Evolutionary conservation across 2,113 vertebrate genomes (phyloP).

Genomic region (Serinus canaria): DNA sequence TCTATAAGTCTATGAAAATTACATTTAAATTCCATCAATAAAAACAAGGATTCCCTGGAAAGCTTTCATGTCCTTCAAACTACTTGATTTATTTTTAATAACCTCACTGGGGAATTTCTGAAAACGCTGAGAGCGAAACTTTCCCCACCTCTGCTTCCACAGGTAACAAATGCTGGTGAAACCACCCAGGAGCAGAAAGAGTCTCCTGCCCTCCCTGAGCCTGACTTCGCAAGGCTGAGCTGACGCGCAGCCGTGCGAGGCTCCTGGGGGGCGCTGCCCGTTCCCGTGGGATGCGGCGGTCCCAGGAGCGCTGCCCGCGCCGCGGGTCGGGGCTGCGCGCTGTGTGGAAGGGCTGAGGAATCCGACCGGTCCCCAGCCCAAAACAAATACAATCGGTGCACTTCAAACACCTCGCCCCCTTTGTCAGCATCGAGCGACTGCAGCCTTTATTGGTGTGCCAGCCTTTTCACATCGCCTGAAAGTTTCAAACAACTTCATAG

Average conservation of each 20-base stretch:
- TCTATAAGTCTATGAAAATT: background rate
- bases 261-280: background rate
- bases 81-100: background rate
- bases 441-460: slow-evolving; percentile 16
- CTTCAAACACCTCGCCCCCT: background rate
- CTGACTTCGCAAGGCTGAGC: background rate
- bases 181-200: background rate
- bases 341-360: slow-evolving; percentile 15
- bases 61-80: background rate
- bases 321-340: background rate
- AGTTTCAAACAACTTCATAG: slow-evolving; percentile 38
- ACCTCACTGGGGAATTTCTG: background rate
- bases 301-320: background rate
- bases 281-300: rapidly evolving
- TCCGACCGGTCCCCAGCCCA: background rate
- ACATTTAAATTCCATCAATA: background rate
- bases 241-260: background rate
- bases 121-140: background rate
- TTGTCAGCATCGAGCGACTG: slow-evolving; percentile 6
- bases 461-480: background rate
- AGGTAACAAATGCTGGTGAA: background rate
- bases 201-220: background rate
- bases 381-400: slow-evolving; percentile 14
- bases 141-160: background rate
- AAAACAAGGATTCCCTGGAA: background rate